Base-by-base conservation (phyloP, 1,140 invertebrate genomes). In the Rhopalosiphum maidis region DNA sequence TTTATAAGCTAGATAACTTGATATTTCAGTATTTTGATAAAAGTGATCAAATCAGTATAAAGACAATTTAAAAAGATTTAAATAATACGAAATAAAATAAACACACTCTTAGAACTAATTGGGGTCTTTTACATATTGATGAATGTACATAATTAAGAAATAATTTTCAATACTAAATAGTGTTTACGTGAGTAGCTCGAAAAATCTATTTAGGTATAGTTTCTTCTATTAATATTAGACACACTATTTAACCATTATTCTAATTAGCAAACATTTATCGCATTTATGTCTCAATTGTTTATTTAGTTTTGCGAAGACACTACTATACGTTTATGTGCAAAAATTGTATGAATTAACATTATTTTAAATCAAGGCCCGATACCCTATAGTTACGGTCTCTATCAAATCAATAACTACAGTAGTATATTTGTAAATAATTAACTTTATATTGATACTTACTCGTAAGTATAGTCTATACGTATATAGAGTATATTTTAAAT, bases 141-240 rank as follows among this genome's bases (percentile, higher is more conserved):
- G 83, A 43, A 85, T 41, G 83, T 41, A 15, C 37, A 25, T 30
- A 25, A 41, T 85, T 85, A 43, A 85, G 41, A 85, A 41, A 85
- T 25, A 41, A 85, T 41, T 85, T 85, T 85, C 83, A 85, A 85
- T 85, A 85, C 37, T 41, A 85, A 85, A 85, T 85, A 25, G 83
- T 41, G 37, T 41, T 41, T 8, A 15, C 8, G 22, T 11, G 37
- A 25, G 37, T 85, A 41, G 83, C 41, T 23, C 25, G 37, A 41
- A 43, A 83, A 85, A 85, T 85, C 37, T 25, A 85, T 85, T 85
- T 43, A 23, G 8, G 30, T 30, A 18, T 18, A 85, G 41, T 85
- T 43, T 85, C 22, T 85, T 43, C 23, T 41, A 3, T 41, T 41
- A 23, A 41, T 37, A 43, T 85, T 25, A 41, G 37, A 30, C 6